These are phyloP conservation scores for Epistrophe grossulariae DNA, from an alignment of 2,888 invertebrate genomes.

Conservation along the genomic window DNA sequence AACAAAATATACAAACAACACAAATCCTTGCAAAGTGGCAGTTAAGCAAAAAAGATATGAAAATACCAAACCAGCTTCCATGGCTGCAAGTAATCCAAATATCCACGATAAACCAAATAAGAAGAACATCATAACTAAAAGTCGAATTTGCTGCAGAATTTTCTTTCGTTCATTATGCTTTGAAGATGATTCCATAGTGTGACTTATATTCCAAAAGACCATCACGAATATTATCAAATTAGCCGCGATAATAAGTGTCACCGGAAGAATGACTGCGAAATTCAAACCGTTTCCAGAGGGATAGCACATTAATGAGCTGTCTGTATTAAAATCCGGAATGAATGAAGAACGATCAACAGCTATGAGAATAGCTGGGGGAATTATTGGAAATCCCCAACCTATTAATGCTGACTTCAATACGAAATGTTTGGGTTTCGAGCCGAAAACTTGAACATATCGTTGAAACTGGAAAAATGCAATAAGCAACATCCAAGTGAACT, in stretches of 20 bases:
- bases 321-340: slow-evolving; percentile 79
- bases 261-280: slow-evolving; percentile 85
- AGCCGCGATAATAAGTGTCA: slow-evolving; percentile 84
- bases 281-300: slow-evolving; percentile 85
- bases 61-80: slow-evolving; percentile 84
- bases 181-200: slow-evolving; percentile 82
- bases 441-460: slow-evolving; percentile 88
- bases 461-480: slow-evolving; percentile 88
- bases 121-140: slow-evolving; percentile 86
- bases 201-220: slow-evolving; percentile 84
- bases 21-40: slow-evolving; percentile 87
- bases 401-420: slow-evolving; percentile 86
- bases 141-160: slow-evolving; percentile 84
- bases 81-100: slow-evolving; percentile 86
- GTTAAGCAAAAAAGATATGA: slow-evolving; percentile 87
- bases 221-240: slow-evolving; percentile 85
- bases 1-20: slow-evolving; percentile 87
- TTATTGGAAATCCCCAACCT: slow-evolving; percentile 87
- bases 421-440: slow-evolving; percentile 86
- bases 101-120: slow-evolving; percentile 87
- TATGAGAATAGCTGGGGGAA: slow-evolving; percentile 85
- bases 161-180: slow-evolving; percentile 80
- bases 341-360: slow-evolving; percentile 84
- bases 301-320: slow-evolving; percentile 84
- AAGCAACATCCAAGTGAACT: slow-evolving; percentile 90